Conservation (phyloP, 2,888 invertebrate species). For the Quadroppia sp. region DNA sequence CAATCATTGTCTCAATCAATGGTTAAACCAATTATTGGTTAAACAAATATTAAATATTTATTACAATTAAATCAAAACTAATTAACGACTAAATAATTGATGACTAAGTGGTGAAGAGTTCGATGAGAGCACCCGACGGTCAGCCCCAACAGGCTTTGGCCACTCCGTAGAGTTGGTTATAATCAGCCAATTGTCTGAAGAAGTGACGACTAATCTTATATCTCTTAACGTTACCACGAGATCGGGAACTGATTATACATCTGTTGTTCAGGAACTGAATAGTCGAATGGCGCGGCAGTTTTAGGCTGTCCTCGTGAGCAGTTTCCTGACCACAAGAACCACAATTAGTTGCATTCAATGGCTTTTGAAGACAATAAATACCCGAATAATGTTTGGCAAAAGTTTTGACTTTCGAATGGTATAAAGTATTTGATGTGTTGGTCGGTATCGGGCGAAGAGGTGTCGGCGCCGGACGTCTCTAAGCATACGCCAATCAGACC, state of each 20-base stretch:
- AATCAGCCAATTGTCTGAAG: conserved; percentile 85
- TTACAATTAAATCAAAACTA: background rate
- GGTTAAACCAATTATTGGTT: background rate
- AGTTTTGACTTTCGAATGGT: conserved; percentile 78
- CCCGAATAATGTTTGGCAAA: conserved; percentile 69
- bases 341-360: conserved; percentile 4
- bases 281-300: conserved; percentile 70
- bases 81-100: background rate
- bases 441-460: conserved; percentile 67
- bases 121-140: background rate
- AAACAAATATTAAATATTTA: background rate
- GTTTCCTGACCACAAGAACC: conserved; percentile 59
- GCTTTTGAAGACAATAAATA: conserved; percentile 50
- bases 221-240: conserved; percentile 69
- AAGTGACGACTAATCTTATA: conserved; percentile 87
- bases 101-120: background rate
- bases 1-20: conserved; percentile 42
- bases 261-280: conserved; percentile 65
- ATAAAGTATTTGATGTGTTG: conserved; percentile 73
- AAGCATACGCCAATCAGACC: conserved; percentile 77
- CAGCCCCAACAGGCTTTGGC: conserved; percentile 85
- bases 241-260: conserved; percentile 83
- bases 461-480: conserved; percentile 68
- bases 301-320: conserved; percentile 69
- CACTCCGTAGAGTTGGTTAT: conserved; percentile 84